phyloP scores from a whole-genome alignment of 1,140 invertebrate genomes.

The Heliothis virescens region DNA sequence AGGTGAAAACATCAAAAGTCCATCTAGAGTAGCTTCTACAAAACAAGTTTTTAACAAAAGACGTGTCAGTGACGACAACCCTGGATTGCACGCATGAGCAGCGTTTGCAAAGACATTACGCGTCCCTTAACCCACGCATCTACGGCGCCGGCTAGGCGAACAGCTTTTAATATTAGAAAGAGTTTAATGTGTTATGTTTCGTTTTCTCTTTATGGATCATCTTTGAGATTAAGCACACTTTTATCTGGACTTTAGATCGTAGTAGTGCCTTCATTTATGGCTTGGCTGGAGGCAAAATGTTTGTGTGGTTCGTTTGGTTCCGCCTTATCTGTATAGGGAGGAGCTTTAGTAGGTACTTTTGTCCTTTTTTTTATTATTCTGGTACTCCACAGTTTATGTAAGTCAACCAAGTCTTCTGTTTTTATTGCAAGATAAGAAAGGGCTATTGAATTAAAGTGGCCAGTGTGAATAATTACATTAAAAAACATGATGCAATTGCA shows the following conservation, averaged over 20 bases:
- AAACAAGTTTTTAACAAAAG: not conserved
- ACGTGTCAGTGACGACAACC: constrained; percentile 18
- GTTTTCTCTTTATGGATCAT: constrained; percentile 12
- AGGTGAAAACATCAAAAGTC: not conserved
- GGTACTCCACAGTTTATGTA: too few species aligned
- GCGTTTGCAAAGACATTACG: constrained; percentile 45
- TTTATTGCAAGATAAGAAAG: too few species aligned
- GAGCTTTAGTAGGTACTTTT: not conserved
- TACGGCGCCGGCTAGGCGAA: constrained; percentile 51
- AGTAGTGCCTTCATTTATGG: constrained; percentile 2
- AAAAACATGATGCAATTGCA: not conserved
- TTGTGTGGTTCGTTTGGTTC: not conserved
- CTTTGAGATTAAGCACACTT: constrained; percentile 11
- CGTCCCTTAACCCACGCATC: constrained; percentile 53
- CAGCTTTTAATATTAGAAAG: constrained; percentile 45
- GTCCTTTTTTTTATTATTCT: not conserved
- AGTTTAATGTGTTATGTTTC: constrained; percentile 34
- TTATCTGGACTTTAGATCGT: constrained; percentile 27
- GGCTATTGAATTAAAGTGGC: too few species aligned
- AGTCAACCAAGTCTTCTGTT: too few species aligned
- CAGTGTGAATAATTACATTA: too few species aligned
- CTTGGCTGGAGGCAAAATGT: not conserved
- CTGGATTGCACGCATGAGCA: constrained; percentile 32
- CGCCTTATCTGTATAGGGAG: not conserved
- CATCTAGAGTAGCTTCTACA: not conserved